These are phyloP conservation scores for Panurus biarmicus DNA, from an alignment of 2,113 vertebrate species.

Conservation along the genomic window DNA sequence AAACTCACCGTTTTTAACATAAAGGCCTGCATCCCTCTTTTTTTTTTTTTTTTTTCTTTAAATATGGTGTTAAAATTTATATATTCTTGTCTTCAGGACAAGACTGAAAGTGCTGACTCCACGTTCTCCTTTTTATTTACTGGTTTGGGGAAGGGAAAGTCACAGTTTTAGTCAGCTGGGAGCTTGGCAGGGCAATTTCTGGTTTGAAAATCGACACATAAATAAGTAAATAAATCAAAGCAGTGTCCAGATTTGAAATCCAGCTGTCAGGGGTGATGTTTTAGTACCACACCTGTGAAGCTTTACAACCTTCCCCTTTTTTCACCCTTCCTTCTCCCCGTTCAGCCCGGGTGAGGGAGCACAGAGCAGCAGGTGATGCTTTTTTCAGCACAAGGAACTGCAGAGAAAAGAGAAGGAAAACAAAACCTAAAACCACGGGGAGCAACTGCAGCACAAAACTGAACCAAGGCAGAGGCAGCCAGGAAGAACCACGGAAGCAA, in stretches of 20 bases:
- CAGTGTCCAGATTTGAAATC: neutral
- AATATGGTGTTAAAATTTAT: neutral
- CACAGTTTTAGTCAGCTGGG: neutral
- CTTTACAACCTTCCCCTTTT: neutral
- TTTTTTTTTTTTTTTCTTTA: neutral
- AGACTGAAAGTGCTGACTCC: neutral
- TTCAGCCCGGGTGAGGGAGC: neutral
- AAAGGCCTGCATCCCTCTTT: neutral
- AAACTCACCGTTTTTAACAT: neutral
- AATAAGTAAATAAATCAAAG: neutral
- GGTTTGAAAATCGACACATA: neutral
- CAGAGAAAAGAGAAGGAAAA: neutral
- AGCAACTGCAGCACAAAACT: neutral
- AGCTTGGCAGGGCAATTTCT: neutral
- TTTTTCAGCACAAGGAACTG: neutral
- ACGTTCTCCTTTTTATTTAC: neutral
- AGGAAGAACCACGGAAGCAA: neutral
- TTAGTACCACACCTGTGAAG: neutral
- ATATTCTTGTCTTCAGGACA: too few species aligned
- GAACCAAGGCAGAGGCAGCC: neutral
- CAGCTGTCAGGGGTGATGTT: neutral
- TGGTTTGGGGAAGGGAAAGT: neutral
- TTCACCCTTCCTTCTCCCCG: neutral
- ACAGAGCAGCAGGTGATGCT: neutral
- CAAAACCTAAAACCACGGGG: neutral